These are phyloP conservation scores for Myrmecophaga tridactyla DNA, from an alignment of 2,113 vertebrate species.

Conservation along the genomic window DNA sequence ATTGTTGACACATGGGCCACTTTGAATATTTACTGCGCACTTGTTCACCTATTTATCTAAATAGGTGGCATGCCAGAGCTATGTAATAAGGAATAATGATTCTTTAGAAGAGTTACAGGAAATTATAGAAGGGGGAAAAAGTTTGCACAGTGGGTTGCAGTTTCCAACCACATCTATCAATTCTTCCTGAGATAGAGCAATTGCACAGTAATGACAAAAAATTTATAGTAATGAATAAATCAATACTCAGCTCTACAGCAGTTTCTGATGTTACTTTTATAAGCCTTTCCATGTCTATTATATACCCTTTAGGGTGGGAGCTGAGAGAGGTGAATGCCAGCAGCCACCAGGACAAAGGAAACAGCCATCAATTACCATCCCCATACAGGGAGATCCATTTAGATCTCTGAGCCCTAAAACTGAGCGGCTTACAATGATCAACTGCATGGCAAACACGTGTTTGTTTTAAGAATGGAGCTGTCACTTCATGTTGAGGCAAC, in stretches of 20 bases:
- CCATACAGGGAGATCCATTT: constrained; percentile 80
- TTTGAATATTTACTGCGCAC: constrained; percentile 89
- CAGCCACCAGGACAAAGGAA: constrained; percentile 71
- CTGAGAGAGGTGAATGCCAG: constrained; percentile 83
- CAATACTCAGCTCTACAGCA: constrained; percentile 82
- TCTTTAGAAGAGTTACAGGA: constrained; percentile 85
- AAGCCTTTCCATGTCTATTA: constrained; percentile 84
- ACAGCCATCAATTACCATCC: constrained; percentile 80
- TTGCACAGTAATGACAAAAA: constrained; percentile 87
- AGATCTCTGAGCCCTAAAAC: constrained; percentile 76
- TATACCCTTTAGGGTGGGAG: constrained; percentile 76
- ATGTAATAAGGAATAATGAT: constrained; percentile 90
- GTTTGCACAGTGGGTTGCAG: constrained; percentile 78
- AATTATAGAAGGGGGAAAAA: constrained; percentile 83
- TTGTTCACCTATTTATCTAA: constrained; percentile 89
- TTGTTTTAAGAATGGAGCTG: constrained; percentile 81
- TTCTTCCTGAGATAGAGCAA: constrained; percentile 83
- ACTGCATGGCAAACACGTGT: constrained; percentile 59
- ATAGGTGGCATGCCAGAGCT: constrained; percentile 87
- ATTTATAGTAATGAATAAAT: constrained; percentile 88
- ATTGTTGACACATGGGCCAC: constrained; percentile 87
- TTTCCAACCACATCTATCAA: constrained; percentile 82
- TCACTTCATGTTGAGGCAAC: constrained; percentile 50
- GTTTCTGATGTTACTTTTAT: constrained; percentile 86
- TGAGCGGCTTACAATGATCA: constrained; percentile 78